Evolutionary conservation across 2,888 invertebrate genomes (phyloP), one percentile per base, ranked within the genome.

Genomic region (Brenthis ino): DNA sequence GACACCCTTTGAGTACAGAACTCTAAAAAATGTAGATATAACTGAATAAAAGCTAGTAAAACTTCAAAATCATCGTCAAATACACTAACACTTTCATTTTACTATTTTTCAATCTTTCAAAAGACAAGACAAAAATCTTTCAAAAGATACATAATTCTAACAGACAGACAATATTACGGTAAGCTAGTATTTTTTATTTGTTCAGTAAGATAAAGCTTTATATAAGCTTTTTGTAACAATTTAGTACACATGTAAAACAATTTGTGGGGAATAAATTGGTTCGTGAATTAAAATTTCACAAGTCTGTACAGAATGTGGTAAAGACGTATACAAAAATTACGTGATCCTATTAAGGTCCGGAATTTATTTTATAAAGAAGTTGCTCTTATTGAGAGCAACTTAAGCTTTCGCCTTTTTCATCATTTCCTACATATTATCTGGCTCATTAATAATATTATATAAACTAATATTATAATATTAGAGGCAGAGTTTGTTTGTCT

Each of bases 261-360:
- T 50, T 28, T 60, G 60, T 5, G 11, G 33, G 28, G 11, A 8
- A 60, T 16, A 50, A 60, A 60, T 60, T 33, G 50, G 28, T 48
- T 50, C n/a, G 50, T 60, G 50, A 50, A 50, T 50, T 28, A 28
- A 60, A 50, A 60, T 58, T 11, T 48, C 28, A 50, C 50, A n/a
- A 12, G 12, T 60, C 60, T 50, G 50, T n/a, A 12, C 50, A 50
- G 60, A 28, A 16, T 57, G 33, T 60, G n/a, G 16, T 43, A 43
- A 50, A n/a, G n/a, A 28, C 28, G 48, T 50, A 50, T 28, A 60
- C 50, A 50, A 50, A 28, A 60, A 60, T 50, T 60, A 60, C 50
- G 28, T n/a, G 50, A 60, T 48, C 50, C 60, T 60, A 60, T 60
- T 60, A 60, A 60, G 60, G 28, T 60, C 50, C 48, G 28, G 60